Base-by-base conservation (phyloP, 2,113 vertebrate species). In the Megaceryle torquata region DNA sequence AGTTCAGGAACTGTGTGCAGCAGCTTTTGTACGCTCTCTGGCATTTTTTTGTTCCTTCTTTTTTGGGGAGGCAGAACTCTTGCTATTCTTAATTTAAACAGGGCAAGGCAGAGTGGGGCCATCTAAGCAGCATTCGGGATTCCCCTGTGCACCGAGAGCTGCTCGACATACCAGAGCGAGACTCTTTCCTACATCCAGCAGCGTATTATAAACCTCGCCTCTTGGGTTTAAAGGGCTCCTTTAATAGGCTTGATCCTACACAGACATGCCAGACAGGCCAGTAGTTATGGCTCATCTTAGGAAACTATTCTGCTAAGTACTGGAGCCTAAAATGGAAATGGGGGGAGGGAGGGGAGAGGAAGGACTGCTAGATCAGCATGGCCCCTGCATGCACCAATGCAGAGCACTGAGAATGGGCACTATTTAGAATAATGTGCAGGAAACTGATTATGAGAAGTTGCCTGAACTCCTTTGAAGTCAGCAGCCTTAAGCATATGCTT, bases 401-500 rank as follows among this genome's bases (percentile, higher is more conserved):
- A 64, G 81, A 82, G 84, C 68, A 20, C 89, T 78, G 93, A 83
- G 90, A 93, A 84, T 0, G 16, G 90, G 91, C 88, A 85, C 72
- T 86, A 0, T 56, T 86, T 35, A 68, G 76, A 94, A 78, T 89
- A 86, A 93, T 63, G 64, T 68, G 82, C 91, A 93, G 93, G 96
- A 94, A 96, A 76, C 80, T 3, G 59, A 82, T 93, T 74, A 94
- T 48, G 61, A 92, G 83, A 89, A 95, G 88, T 88, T 92, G 93
- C 77, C 70, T 91, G 80, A 92, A 91, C 88, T 78, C 88, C 86
- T 94, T 95, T 96, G 93, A 96, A 95, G 96, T 96, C 91, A 83
- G 91, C 10, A 14, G 86, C 71, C 86, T 92, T 92, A 44, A 86
- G 88, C 92, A 57, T 79, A 75, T 69, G 83, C 95, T 96, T 95